These are phyloP conservation scores for Podocnemis expansa DNA, from an alignment of 2,113 vertebrate genomes.

Conservation along the genomic window DNA sequence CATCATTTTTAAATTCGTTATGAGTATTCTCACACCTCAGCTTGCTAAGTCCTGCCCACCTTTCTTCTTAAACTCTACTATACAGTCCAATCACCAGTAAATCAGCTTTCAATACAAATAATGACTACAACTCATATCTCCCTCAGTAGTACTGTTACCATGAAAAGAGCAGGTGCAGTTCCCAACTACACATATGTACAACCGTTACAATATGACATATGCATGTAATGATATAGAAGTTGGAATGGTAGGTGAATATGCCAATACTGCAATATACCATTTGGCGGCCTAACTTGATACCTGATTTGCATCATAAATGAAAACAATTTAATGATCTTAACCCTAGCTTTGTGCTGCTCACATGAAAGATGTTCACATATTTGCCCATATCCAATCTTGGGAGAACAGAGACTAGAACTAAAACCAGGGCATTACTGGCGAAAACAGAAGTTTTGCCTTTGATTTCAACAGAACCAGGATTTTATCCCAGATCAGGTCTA, in stretches of 20 bases:
- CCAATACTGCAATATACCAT: neutral
- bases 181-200: slow-evolving; percentile 46
- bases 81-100: neutral
- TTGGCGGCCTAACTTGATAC: neutral
- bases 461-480: neutral
- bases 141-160: slow-evolving; percentile 47
- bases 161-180: slow-evolving; percentile 56
- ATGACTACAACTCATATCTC: slow-evolving; percentile 39
- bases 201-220: slow-evolving; percentile 40
- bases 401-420: neutral
- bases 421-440: neutral
- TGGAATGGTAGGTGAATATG: slow-evolving; percentile 58
- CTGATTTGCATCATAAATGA: fast-evolving
- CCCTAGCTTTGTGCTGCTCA: neutral
- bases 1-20: neutral
- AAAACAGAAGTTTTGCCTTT: neutral
- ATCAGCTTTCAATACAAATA: neutral
- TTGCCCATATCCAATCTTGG: neutral
- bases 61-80: neutral
- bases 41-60: neutral
- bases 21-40: neutral
- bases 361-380: fast-evolving
- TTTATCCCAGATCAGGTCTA: fast-evolving
- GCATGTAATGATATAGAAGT: slow-evolving; percentile 28
- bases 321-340: fast-evolving